Base-by-base conservation (phyloP, 2,797 vertebrate genomes). In the Acrossocheilus fasciatus region DNA sequence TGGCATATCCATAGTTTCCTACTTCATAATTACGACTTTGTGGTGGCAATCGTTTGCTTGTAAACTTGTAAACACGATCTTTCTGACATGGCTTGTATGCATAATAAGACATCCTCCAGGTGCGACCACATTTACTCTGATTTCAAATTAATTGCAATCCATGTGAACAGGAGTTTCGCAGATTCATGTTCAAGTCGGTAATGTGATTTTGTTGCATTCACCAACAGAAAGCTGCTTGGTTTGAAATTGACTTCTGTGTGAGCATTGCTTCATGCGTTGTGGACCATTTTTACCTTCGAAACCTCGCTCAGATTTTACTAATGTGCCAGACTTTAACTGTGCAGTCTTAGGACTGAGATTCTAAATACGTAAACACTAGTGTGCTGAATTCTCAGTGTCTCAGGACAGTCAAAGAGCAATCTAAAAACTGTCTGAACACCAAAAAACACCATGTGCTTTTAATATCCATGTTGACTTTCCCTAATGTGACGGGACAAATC, bases 311-410 rank as follows among this genome's bases (percentile, higher is more conserved):
- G 6, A 30, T 34, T 17, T 9, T 14, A 6, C 11, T 30, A 34
- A 52, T 6, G 73, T 75, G 47, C 73, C 26, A 8, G 2, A 10
- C 18, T 52, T 77, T 39, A 78, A 59, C 76, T 43, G 20, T 41
- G 76, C 14, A 57, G 10, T 83, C 7, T 74, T 74, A 20, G 6
- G 39, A 30, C 54, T 57, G 7, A 82, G 34, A 57, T 18, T 6
- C 23, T 57, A 45, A 73, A 74, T 14, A 23, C 5, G 23, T 20
- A 59, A 73, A 74, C 69, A 74, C 81, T 83, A 15, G 57, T 76
- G 82, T 50, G 45, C 72, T 64, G 30, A 76, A 75, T 59, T n/a
- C 20, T 50, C n/a, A 72, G 17, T 82, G 17, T 82, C 39, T 43
- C 41, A 47, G 54, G 70, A 62, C 41, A 47, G 26, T 54, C 20